Conservation (phyloP, 2,888 invertebrate genomes). For the Brenthis hecate region DNA sequence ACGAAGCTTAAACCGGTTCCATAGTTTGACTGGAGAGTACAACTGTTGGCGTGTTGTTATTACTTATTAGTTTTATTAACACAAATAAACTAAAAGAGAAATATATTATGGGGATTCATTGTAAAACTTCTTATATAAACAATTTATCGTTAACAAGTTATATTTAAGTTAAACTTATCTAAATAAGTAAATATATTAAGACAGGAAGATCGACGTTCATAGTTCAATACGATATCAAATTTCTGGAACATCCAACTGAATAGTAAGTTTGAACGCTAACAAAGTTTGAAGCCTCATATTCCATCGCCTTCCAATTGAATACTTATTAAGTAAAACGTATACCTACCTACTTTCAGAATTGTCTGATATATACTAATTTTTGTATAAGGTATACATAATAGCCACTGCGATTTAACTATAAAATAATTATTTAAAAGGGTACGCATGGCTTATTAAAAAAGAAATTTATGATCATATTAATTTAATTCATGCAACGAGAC, state of each 20-base stretch:
- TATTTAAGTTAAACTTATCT: neutral
- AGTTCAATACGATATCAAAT: conserved; percentile 44
- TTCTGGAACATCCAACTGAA: conserved; percentile 37
- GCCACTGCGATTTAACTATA: neutral
- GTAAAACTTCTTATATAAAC: neutral
- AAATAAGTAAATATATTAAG: conserved; percentile 32
- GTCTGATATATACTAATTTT: conserved; percentile 1
- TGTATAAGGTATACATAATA: neutral
- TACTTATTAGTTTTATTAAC: too few species aligned
- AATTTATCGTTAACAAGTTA: neutral
- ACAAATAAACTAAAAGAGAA: too few species aligned
- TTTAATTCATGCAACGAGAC: conserved; percentile 61
- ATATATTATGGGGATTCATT: too few species aligned
- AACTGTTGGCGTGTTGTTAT: conserved; percentile 1
- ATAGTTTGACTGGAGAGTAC: conserved; percentile 22
- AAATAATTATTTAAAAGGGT: conserved; percentile 4
- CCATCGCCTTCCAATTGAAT: conserved; percentile 43
- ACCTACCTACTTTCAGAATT: neutral
- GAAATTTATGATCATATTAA: conserved; percentile 53
- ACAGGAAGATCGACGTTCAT: conserved; percentile 32
- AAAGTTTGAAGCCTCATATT: conserved; percentile 42
- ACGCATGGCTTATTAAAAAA: conserved; percentile 10
- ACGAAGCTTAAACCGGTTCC: conserved; percentile 32
- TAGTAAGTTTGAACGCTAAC: conserved; percentile 41
- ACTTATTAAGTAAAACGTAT: conserved; percentile 29